A percentile compares a stretch with the other conserved stretches of the same genome.
Conservation (phyloP, 2,888 invertebrate genomes). For the Holacanthella duospinosa region DNA sequence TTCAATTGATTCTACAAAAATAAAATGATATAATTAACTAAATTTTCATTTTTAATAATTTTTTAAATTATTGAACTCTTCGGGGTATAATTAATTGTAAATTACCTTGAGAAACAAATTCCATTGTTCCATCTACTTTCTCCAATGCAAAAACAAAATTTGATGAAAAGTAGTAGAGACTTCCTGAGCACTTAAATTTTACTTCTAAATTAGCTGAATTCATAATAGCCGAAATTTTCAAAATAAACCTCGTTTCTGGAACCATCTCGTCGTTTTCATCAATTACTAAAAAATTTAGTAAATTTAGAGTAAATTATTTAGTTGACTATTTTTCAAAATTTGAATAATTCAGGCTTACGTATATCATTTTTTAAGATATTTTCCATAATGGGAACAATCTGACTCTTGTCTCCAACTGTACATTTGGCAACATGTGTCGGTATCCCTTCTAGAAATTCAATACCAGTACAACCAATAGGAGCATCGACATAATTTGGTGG, state of each 20-base stretch:
- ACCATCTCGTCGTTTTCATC: conserved; percentile 5
- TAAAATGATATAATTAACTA: too few species aligned
- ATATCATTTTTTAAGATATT: conserved; percentile 27
- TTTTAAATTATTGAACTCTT: too few species aligned
- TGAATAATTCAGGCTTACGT: neutral
- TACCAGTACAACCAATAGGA: conserved; percentile 30
- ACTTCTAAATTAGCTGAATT: conserved; percentile 15
- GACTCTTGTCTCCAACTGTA: conserved; percentile 20
- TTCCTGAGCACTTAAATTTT: conserved; percentile 28
- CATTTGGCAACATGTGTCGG: conserved; percentile 32
- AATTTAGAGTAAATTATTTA: neutral
- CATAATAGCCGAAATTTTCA: conserved; percentile 19
- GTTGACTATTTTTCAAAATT: neutral
- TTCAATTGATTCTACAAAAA: conserved; percentile 21
- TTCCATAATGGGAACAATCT: conserved; percentile 23
- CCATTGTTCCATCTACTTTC: conserved; percentile 28
- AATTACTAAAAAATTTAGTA: neutral
- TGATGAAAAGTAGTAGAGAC: conserved; percentile 32
- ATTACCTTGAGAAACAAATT: conserved; percentile 26
- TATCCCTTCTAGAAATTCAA: conserved; percentile 28
- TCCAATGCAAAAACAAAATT: conserved; percentile 32
- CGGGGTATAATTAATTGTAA: too few species aligned
- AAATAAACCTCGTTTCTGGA: conserved; percentile 25
- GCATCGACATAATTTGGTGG: conserved; percentile 31
- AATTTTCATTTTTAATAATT: too few species aligned